Evolutionary conservation across 2,888 invertebrate genomes (phyloP), one percentile per base, ranked within the genome.

Genomic region (Mechanitis mazaeus): DNA sequence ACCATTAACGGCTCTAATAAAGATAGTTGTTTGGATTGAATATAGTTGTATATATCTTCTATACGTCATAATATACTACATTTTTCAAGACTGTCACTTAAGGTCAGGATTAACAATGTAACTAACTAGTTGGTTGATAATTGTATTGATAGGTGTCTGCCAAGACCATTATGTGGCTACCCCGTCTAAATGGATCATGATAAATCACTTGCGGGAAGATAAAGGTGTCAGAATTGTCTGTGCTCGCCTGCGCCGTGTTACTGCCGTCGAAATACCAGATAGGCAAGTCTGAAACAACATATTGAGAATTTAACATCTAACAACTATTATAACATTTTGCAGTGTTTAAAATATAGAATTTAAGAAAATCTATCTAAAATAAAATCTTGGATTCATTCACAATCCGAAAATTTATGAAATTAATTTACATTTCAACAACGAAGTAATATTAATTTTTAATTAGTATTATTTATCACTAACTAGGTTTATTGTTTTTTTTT

Each of bases 261-360:
- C 93, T 93, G 58, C 95, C 95, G 76, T 95, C 95, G 75, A 92
- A 95, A 73, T 93, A 93, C 95, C 95, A 95, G 57, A 93, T 91
- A 0, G 95, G 95, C 50, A 94, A 80, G 74, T 95, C 93, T 84
- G 87, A 76, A 82, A 78, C 64, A 65, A 57, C 58, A 55, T 11
- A 20, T 35, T 11, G 9, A 55, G 3, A 3, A 55, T 50, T 55
- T n/a, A 2, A n/a, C 20, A 20, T 20, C 4, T 20, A 7, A 33
- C 9, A 6, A 35, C 7, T 31, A 33, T 42, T 11, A 35, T 11
- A 57, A 55, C 4, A 58, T 46, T 38, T 54, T 45, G 42, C 12
- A n/a, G 45, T 20, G 42, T 42, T 42, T 42, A 42, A 42, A 5
- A 35, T 35, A 9, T 42, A 42, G 9, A 9, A 42, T 0, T 42